Evolutionary conservation across 64 coral and sea anemone genomes (phyloP).

Genomic region (Montipora cactus): DNA sequence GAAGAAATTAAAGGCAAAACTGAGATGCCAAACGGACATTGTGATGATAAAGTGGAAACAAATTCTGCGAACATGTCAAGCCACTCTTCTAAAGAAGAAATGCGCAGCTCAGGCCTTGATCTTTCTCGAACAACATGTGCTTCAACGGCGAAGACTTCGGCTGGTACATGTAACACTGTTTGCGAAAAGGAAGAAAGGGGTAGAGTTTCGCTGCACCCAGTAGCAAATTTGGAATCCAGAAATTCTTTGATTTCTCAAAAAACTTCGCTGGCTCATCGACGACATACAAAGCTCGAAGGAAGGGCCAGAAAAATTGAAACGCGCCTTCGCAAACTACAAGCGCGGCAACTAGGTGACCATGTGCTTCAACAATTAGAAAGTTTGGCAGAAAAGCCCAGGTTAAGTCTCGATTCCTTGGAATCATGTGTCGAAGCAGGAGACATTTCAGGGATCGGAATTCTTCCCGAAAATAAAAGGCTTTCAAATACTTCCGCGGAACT

Average conservation of each 20-base stretch:
- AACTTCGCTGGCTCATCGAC: constrained; percentile 73
- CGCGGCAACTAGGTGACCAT: constrained; percentile 98
- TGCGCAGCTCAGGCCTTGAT: constrained; percentile 76
- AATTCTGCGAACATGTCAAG: constrained; percentile 68
- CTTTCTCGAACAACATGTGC: constrained; percentile 93
- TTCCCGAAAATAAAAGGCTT: constrained; percentile 33
- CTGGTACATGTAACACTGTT: constrained; percentile 96
- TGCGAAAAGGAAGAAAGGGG: constrained; percentile 74
- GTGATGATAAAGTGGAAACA: constrained; percentile 71
- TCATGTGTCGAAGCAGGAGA: constrained; percentile 60
- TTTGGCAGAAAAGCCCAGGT: constrained; percentile 82
- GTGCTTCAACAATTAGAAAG: constrained; percentile 88
- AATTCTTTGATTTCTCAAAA: constrained; percentile 69
- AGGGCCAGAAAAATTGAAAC: constrained; percentile 91
- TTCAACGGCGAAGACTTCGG: constrained; percentile 95
- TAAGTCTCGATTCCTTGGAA: constrained; percentile 66
- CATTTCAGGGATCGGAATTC: constrained; percentile 14
- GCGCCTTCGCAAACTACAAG: constrained; percentile 96
- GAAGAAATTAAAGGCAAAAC: constrained; percentile 83
- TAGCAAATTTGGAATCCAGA: constrained; percentile 76
- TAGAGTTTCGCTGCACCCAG: constrained; percentile 84
- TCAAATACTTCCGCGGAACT: constrained; percentile 36
- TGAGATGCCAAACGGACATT: constrained; percentile 97
- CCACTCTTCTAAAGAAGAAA: constrained; percentile 71
- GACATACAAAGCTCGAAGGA: constrained; percentile 82